Conservation (phyloP, 2,888 invertebrate species). For the Synanthedon andrenaeformis region DNA sequence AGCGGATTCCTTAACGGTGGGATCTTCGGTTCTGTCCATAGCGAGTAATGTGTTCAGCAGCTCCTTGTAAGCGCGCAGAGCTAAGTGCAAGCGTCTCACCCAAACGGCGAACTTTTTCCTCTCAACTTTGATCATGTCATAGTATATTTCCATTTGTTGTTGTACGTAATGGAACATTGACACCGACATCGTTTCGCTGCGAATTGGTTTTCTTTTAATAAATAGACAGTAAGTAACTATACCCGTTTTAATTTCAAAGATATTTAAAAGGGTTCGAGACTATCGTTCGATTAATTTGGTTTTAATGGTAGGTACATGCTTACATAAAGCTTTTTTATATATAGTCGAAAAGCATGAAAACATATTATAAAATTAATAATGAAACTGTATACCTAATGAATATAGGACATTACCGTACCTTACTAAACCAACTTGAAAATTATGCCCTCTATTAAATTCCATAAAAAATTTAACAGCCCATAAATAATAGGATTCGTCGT, state of each 20-base stretch:
- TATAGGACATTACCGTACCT: slow-evolving; percentile 68
- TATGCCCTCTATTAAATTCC: slow-evolving; percentile 93
- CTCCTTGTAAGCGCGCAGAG: slow-evolving; percentile 84
- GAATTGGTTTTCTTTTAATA: slow-evolving; percentile 20
- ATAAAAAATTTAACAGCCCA: slow-evolving; percentile 97
- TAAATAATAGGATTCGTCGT: slow-evolving; percentile 94
- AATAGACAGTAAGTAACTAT: slow-evolving; percentile 1
- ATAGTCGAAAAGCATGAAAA: not conserved
- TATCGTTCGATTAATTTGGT: slow-evolving; percentile 3
- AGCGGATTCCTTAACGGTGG: slow-evolving; percentile 80
- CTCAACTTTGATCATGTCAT: slow-evolving; percentile 86
- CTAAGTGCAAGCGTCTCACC: slow-evolving; percentile 88
- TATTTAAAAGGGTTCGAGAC: not conserved
- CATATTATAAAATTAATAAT: no score
- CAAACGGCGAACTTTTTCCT: slow-evolving; percentile 86
- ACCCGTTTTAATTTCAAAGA: not conserved
- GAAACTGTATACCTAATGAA: no score
- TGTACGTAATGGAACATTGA: slow-evolving; percentile 95
- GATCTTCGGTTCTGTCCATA: slow-evolving; percentile 83
- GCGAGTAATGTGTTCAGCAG: slow-evolving; percentile 83
- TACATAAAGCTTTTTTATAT: not conserved
- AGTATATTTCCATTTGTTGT: slow-evolving; percentile 87
- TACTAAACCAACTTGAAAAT: slow-evolving; percentile 88
- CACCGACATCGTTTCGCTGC: slow-evolving; percentile 92
- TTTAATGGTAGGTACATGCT: not conserved